Evolutionary conservation across 2,888 invertebrate genomes (phyloP).

Genomic region (Xiphydria camelus): DNA sequence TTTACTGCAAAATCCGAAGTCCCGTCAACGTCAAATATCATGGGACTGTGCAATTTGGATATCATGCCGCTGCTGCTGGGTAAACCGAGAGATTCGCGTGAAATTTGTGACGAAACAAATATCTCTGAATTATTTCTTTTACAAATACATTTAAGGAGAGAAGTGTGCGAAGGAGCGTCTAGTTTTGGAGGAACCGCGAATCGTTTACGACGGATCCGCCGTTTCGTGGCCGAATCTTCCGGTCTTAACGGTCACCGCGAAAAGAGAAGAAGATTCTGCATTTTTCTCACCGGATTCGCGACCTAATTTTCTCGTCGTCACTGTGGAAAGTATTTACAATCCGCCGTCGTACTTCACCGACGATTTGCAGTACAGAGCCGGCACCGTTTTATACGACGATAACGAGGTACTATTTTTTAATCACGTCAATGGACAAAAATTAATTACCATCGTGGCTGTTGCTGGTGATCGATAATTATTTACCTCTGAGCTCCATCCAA

Average conservation of each 20-base stretch:
- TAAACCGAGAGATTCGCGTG: slow-evolving; percentile 11
- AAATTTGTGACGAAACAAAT: neutral
- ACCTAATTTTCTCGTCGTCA: slow-evolving; percentile 37
- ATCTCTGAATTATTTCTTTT: neutral
- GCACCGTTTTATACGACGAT: slow-evolving; percentile 29
- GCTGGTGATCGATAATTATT: too few species aligned
- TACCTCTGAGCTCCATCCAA: too few species aligned
- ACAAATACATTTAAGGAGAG: too few species aligned
- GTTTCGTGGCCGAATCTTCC: slow-evolving; percentile 41
- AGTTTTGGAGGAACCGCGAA: slow-evolving; percentile 29
- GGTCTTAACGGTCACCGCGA: slow-evolving; percentile 26
- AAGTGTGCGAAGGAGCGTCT: slow-evolving; percentile 30
- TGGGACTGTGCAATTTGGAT: slow-evolving; percentile 44
- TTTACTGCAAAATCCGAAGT: slow-evolving; percentile 8
- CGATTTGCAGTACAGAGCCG: slow-evolving; percentile 31
- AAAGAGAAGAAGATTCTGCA: slow-evolving; percentile 10
- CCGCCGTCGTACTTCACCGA: slow-evolving; percentile 29
- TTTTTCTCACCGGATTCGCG: slow-evolving; percentile 17
- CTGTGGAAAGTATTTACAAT: slow-evolving; percentile 44
- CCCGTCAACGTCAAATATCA: slow-evolving; percentile 8
- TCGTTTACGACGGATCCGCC: slow-evolving; percentile 18
- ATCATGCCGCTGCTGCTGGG: slow-evolving; percentile 41
- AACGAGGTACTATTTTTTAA: slow-evolving; percentile 26
- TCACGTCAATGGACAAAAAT: too few species aligned
- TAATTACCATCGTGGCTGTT: too few species aligned